These are phyloP conservation scores for Chamaea fasciata DNA, from an alignment of 2,113 vertebrate genomes.

Conservation along the genomic window DNA sequence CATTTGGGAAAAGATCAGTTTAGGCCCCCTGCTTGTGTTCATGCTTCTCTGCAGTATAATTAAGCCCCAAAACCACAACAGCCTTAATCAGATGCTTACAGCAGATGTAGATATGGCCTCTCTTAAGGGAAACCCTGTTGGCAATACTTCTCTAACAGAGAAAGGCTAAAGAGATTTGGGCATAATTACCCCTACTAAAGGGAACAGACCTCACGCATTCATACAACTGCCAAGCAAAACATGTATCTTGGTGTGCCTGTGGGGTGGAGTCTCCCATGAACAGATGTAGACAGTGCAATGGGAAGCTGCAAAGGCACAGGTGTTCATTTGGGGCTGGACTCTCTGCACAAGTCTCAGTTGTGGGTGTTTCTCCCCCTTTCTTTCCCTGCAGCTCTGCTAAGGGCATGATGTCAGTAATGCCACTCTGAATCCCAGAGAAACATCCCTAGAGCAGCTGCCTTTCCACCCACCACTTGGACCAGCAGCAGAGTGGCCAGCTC, in stretches of 20 bases:
- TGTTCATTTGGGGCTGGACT: not conserved
- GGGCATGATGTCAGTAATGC: accelerated
- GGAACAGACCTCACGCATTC: not conserved
- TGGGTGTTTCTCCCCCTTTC: not conserved
- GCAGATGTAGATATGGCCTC: not conserved
- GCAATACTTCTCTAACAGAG: not conserved
- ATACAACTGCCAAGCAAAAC: not conserved
- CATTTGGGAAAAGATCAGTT: not conserved
- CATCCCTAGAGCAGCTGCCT: not conserved
- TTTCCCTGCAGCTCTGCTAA: not conserved
- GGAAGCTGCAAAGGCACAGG: not conserved
- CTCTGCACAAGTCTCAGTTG: accelerated
- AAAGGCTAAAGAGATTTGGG: not conserved
- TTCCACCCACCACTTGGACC: not conserved
- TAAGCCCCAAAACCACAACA: not conserved
- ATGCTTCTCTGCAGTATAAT: not conserved
- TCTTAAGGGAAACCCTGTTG: not conserved
- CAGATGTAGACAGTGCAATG: accelerated
- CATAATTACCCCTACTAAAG: not conserved
- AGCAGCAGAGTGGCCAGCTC: not conserved
- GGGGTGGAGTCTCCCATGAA: not conserved
- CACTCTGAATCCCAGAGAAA: not conserved
- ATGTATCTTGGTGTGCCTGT: not conserved
- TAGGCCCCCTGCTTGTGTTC: not conserved
- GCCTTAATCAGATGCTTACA: not conserved